phyloP scores from a whole-genome alignment of 2,888 invertebrate species.

The Lysandra bellargus region DNA sequence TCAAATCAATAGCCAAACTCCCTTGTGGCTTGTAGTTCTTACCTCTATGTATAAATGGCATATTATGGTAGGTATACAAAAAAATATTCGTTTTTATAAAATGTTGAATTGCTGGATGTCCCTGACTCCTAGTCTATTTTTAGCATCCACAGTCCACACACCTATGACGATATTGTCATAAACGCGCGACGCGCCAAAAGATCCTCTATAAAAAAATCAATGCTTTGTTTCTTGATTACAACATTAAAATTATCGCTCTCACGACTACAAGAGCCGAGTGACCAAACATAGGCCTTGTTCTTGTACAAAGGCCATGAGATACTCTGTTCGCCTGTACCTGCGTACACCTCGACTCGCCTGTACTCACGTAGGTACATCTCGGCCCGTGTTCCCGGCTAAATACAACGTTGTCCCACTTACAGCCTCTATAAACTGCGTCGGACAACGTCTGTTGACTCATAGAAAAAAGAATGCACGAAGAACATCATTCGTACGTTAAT shows the following conservation, averaged over 20 bases:
- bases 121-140: too few relatives aligned
- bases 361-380: constrained; percentile 32
- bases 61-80: too few relatives aligned
- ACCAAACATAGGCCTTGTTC: constrained; percentile 12
- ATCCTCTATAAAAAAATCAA: too few relatives aligned
- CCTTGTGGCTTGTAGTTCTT: too few relatives aligned
- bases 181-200: too few relatives aligned
- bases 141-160: too few relatives aligned
- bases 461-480: not conserved
- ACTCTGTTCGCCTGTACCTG: constrained; percentile 39
- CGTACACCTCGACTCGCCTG: constrained; percentile 36
- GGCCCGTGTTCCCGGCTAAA: constrained; percentile 31
- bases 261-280: not conserved
- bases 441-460: constrained; percentile 25
- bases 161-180: too few relatives aligned
- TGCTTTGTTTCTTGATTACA: not conserved
- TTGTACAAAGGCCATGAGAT: constrained; percentile 19
- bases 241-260: not conserved
- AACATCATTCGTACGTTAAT: too few relatives aligned
- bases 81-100: too few relatives aligned
- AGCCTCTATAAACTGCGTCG: constrained; percentile 24
- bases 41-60: too few relatives aligned
- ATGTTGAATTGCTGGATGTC: too few relatives aligned
- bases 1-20: too few relatives aligned
- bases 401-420: constrained; percentile 33